Evolutionary conservation across 2,888 invertebrate genomes (phyloP), one percentile per base, ranked within the genome.

Genomic region (Acrocyrtus sp.): DNA sequence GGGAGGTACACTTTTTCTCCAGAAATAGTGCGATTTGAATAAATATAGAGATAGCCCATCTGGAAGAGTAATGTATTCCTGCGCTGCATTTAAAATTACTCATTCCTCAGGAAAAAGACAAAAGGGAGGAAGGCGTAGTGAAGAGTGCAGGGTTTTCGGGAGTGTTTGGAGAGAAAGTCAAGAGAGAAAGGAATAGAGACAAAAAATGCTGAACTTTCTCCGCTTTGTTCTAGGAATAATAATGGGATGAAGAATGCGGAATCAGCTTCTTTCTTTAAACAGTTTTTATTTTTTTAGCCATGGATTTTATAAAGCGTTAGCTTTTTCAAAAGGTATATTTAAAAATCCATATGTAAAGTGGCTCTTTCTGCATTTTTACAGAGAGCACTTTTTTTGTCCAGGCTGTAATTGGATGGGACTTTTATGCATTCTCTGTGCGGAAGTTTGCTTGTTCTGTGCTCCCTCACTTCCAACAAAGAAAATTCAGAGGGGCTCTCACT

Each of bases 401-500:
- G 22, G 8, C 5, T 10, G 21, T 2, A 47, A 2, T 19, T 47
- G 47, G n/a, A n/a, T n/a, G n/a, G n/a, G n/a, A n/a, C n/a, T n/a
- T n/a, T n/a, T n/a, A n/a, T n/a, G n/a, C n/a, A n/a, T n/a, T n/a
- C n/a, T n/a, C n/a, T n/a, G n/a, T n/a, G n/a, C n/a, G n/a, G n/a
- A n/a, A n/a, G n/a, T n/a, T n/a, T n/a, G n/a, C n/a, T n/a, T n/a
- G n/a, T n/a, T n/a, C n/a, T n/a, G n/a, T n/a, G n/a, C n/a, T n/a
- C 4, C n/a, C 47, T 3, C 21, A 10, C 3, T 10, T 10, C 10
- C 47, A 47, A 17, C 47, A 47, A n/a, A 10, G 45, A 17, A 26
- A 29, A 34, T 26, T 47, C 21, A 47, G 48, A 48, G 27, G 60
- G n/a, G n/a, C n/a, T n/a, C n/a, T n/a, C n/a, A n/a, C n/a, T n/a